A percentile compares a stretch with the other conserved stretches of the same genome.
Evolutionary conservation across 2,113 vertebrate species (phyloP).

Genomic region (Nematolebias whitei): DNA sequence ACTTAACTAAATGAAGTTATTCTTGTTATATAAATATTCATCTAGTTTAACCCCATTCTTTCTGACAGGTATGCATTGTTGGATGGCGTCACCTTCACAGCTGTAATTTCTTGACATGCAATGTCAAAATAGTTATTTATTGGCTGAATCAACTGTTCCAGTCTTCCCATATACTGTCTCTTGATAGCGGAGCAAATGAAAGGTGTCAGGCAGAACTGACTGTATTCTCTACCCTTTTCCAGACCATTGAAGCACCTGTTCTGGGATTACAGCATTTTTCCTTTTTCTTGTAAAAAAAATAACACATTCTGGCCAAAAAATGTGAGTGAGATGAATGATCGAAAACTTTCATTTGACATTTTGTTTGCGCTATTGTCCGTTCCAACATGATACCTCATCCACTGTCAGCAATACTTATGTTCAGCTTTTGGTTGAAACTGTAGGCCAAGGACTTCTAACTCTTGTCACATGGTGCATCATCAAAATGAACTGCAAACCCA

Average conservation of each 20-base stretch:
- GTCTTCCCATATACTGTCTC: conserved; percentile 58
- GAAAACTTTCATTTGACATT: conserved; percentile 40
- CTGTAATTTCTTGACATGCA: conserved; percentile 53
- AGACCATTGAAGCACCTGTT: conserved; percentile 53
- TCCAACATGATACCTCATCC: conserved; percentile 34
- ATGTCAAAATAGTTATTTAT: conserved; percentile 53
- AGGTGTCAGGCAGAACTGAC: conserved; percentile 39
- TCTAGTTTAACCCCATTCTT: neutral
- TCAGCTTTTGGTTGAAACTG: conserved; percentile 50
- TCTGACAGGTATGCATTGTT: conserved; percentile 33
- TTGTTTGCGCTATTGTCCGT: conserved; percentile 41
- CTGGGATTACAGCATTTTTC: conserved; percentile 42
- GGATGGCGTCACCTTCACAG: conserved; percentile 52
- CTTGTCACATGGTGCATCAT: conserved; percentile 46
- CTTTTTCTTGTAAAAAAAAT: conserved; percentile 43
- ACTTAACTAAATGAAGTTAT: neutral
- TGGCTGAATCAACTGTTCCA: conserved; percentile 46
- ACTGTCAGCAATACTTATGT: conserved; percentile 59
- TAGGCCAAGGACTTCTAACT: conserved; percentile 43
- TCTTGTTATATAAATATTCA: conserved; percentile 14
- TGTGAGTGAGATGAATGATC: conserved; percentile 18
- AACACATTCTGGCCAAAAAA: conserved; percentile 27
- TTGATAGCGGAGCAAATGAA: conserved; percentile 51
- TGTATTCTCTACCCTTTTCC: conserved; percentile 42
- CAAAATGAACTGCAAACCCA: conserved; percentile 17